Evolutionary conservation across 2,888 invertebrate species (phyloP).

Genomic region (Dasysyrphus tricinctus): DNA sequence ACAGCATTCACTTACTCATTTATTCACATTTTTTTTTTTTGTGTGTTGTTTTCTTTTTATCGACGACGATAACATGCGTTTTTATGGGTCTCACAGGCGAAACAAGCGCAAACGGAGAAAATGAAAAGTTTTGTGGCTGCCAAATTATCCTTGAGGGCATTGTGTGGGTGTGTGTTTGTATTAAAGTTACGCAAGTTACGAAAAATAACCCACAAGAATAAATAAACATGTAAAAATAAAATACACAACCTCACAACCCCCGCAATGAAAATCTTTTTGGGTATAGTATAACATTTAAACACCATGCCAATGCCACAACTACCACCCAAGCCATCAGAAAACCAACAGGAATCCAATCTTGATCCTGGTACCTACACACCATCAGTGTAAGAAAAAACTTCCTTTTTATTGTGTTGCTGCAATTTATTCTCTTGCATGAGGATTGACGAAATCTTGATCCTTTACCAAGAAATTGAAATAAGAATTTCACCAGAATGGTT

Average conservation of each 20-base stretch:
- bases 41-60: background rate
- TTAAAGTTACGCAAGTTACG: slow-evolving; percentile 59
- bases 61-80: slow-evolving; percentile 67
- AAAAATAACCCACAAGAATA: slow-evolving; percentile 37
- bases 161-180: background rate
- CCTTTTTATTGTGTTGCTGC: slow-evolving; percentile 66
- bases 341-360: slow-evolving; percentile 51
- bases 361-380: slow-evolving; percentile 33
- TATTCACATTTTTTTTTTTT: slow-evolving; percentile 53
- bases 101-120: slow-evolving; percentile 52
- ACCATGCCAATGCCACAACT: background rate
- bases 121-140: slow-evolving; percentile 72
- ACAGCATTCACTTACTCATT: slow-evolving; percentile 57
- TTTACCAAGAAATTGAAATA: slow-evolving; percentile 9
- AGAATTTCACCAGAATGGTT: slow-evolving; percentile 18
- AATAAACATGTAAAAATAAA: slow-evolving; percentile 48
- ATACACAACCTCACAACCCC: background rate
- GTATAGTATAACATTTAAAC: background rate
- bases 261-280: slow-evolving; percentile 16
- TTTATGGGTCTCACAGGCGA: slow-evolving; percentile 55
- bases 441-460: slow-evolving; percentile 57
- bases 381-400: slow-evolving; percentile 9
- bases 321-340: slow-evolving; percentile 3
- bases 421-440: slow-evolving; percentile 56
- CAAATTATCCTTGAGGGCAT: slow-evolving; percentile 74